These are phyloP conservation scores for Rhinichthys osculus DNA, from an alignment of 2,797 vertebrate species.

Conservation along the genomic window DNA sequence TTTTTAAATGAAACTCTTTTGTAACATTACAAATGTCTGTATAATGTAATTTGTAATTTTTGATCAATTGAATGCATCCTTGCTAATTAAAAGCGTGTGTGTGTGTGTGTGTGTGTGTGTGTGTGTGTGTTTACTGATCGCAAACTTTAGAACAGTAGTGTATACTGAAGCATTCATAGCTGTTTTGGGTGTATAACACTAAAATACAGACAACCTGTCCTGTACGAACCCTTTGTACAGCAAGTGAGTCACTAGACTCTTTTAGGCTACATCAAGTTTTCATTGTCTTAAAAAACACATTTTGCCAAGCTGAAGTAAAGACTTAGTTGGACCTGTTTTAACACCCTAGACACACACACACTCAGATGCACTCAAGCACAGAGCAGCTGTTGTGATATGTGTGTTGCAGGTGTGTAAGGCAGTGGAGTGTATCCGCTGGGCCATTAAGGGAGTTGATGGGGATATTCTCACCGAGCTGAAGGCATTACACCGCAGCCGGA, in stretches of 20 bases:
- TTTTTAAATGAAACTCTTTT: neutral
- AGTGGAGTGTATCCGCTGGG: constrained; percentile 49
- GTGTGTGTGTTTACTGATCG: neutral
- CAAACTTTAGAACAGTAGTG: neutral
- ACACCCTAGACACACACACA: constrained; percentile 13
- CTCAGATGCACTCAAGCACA: constrained; percentile 34
- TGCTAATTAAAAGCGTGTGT: too few species aligned
- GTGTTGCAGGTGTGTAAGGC: constrained; percentile 54
- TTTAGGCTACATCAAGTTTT: neutral
- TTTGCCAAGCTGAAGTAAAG: constrained; percentile 24
- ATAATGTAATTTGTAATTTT: too few species aligned
- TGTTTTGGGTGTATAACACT: neutral
- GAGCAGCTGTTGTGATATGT: constrained; percentile 49
- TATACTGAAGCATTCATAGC: neutral
- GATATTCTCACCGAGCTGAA: constrained; percentile 51
- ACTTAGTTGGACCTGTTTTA: constrained; percentile 17
- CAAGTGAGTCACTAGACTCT: neutral
- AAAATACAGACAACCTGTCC: too few species aligned
- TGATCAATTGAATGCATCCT: too few species aligned
- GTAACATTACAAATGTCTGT: neutral
- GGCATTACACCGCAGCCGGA: constrained; percentile 48
- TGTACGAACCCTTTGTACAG: too few species aligned
- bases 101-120: too few species aligned
- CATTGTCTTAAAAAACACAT: constrained; percentile 6
- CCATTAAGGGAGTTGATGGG: constrained; percentile 58